phyloP scores from a whole-genome alignment of 2,797 vertebrate species.

The Eleutherodactylus coqui region DNA sequence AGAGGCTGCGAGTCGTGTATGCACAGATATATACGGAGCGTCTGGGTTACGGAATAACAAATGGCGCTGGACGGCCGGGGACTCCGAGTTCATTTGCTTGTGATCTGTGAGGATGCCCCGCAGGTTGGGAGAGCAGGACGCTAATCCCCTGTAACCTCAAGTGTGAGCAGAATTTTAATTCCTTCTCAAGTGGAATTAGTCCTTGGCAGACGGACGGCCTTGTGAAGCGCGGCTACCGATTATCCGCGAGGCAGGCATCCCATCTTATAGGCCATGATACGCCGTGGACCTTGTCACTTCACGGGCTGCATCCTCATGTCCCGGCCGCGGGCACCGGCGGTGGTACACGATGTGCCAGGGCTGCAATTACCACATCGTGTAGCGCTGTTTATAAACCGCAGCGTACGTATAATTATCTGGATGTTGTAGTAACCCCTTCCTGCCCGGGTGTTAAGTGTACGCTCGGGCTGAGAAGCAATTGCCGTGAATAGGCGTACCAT shows the following conservation, averaged over 20 bases:
- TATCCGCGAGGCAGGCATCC: background rate
- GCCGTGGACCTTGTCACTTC: background rate
- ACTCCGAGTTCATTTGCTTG: conserved; percentile 5
- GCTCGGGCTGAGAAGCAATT: too few species aligned
- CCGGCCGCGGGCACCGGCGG: too few species aligned
- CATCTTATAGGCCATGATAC: background rate
- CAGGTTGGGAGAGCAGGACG: background rate
- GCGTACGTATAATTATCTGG: background rate
- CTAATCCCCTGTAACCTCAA: conserved; percentile 34
- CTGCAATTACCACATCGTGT: background rate
- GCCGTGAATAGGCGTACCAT: too few species aligned
- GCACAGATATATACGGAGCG: background rate
- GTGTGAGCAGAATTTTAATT: conserved; percentile 46
- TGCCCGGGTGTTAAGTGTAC: too few species aligned
- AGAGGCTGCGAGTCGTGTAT: background rate
- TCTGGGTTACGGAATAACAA: conserved; percentile 25
- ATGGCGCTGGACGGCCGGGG: background rate
- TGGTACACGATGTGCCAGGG: background rate
- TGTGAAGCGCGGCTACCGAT: background rate
- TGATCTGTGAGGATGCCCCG: conserved; percentile 20
- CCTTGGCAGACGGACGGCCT: background rate
- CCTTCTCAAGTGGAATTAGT: conserved; percentile 17
- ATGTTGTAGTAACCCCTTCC: background rate
- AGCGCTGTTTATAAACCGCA: background rate
- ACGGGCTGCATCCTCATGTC: background rate